These are phyloP conservation scores for Pterobdella sp. DNA, from an alignment of 2,888 invertebrate species.

Conservation along the genomic window DNA sequence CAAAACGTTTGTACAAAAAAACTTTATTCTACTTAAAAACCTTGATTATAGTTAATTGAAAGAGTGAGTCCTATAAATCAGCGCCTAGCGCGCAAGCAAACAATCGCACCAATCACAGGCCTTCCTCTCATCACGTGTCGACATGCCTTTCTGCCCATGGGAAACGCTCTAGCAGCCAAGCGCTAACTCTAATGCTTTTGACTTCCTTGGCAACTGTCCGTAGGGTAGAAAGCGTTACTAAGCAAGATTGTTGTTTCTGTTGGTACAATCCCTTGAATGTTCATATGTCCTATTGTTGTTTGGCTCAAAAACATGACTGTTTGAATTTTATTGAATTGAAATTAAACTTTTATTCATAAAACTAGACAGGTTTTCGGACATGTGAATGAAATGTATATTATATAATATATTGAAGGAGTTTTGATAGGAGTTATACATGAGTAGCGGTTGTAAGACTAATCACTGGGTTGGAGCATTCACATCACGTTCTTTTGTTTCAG, in stretches of 20 bases:
- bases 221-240: slow-evolving; percentile 24
- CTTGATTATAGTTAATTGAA: not conserved
- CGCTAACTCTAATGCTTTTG: slow-evolving; percentile 25
- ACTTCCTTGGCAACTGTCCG: slow-evolving; percentile 28
- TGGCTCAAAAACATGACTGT: not conserved
- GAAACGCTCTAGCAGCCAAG: slow-evolving; percentile 26
- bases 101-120: slow-evolving; percentile 26
- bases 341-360: not conserved
- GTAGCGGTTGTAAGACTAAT: too few species aligned
- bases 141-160: slow-evolving; percentile 28
- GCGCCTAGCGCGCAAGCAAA: slow-evolving; percentile 4
- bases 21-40: too few species aligned
- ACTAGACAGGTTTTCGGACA: too few species aligned
- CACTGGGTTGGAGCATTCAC: too few species aligned
- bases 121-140: slow-evolving; percentile 27
- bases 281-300: not conserved
- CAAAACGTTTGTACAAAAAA: too few species aligned
- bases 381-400: too few species aligned
- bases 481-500: too few species aligned
- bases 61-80: slow-evolving; percentile 23
- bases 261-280: not conserved
- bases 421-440: too few species aligned
- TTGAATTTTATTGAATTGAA: not conserved
- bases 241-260: not conserved
- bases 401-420: too few species aligned